Evolutionary conservation across 1,140 invertebrate genomes (phyloP), one percentile per base, ranked within the genome.

Genomic region (Plectus sambesii): DNA sequence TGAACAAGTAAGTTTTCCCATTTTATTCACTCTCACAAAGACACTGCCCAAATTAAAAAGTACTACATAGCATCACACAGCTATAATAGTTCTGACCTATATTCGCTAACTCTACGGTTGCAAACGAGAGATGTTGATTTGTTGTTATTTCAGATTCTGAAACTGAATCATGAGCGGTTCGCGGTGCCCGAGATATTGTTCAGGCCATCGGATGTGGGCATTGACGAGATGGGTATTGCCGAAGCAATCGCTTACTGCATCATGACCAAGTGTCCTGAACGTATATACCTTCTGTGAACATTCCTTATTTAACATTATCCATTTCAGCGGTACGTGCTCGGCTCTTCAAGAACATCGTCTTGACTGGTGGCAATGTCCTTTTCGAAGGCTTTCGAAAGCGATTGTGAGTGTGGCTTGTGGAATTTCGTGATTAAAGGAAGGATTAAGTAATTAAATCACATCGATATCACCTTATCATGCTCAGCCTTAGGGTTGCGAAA

Each of bases 161-260:
- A 83, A 29, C 73, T 98, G 60, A 89, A 86, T 66, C 94, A 92
- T 67, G 75, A 76, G 53, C 52, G 75, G 36, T 94, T 97, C 71
- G 75, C 82, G 0, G 82, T 97, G 37, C 90, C 94, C 0, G 93
- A 99, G 75, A 73, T 97, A 17, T 72, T 99, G 5, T 97, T 98
- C 69, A 78, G 84, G 69, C 93, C 94, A 0, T 87, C 84, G 0
- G 89, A 97, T 74, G 81, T 98, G 44, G 88, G 88, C 2, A 85
- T 98, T 41, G 76, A 81, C 38, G 84, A 92, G 72, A 88, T 90
- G 80, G 94, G 93, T 4, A 83, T 99, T 53, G 75, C 83, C 0
- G 90, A 98, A 75, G 81, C 84, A 9, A 81, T 96, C 37, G 78
- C 83, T 15, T 56, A 56, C 56, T 17, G 49, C 20, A 39, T 45